A percentile compares a stretch with the other conserved stretches of the same genome.
phyloP scores from a whole-genome alignment of 2,888 invertebrate species.

The Dynastes tityus region DNA sequence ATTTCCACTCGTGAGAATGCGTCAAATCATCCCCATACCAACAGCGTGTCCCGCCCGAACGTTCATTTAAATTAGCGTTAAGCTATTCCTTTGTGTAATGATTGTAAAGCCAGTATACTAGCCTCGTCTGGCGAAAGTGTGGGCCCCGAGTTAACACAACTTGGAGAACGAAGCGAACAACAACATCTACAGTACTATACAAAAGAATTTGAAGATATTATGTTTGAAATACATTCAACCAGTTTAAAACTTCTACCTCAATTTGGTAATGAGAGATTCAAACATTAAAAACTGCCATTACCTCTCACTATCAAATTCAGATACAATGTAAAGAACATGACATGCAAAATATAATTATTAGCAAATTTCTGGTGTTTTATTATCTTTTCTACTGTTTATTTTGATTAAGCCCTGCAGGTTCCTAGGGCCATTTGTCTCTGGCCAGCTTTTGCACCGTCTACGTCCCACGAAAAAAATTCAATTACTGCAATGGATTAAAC shows the following conservation, averaged over 20 bases:
- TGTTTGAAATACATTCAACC: not conserved
- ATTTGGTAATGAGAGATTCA: not conserved
- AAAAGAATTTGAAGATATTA: not conserved
- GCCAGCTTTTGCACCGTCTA: no score
- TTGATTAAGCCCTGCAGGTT: no score
- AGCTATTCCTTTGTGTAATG: not conserved
- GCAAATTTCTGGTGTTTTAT: not conserved
- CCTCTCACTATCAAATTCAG: not conserved
- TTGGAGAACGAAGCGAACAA: not conserved
- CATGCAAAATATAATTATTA: not conserved
- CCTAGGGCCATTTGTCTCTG: no score
- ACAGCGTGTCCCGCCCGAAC: no score
- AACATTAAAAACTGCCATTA: not conserved
- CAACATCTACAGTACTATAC: not conserved
- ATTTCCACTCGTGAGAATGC: no score
- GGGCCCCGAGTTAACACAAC: not conserved
- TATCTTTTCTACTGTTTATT: no score
- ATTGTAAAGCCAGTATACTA: not conserved
- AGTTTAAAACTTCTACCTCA: conserved; percentile 3
- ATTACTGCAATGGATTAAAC: not conserved
- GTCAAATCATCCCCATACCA: no score
- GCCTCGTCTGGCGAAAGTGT: not conserved
- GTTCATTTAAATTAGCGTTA: no score
- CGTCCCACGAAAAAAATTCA: not conserved
- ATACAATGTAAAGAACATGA: not conserved